Evolutionary conservation across 2,888 invertebrate genomes (phyloP), one percentile per base, ranked within the genome.

Genomic region (Heliconius charithonia): DNA sequence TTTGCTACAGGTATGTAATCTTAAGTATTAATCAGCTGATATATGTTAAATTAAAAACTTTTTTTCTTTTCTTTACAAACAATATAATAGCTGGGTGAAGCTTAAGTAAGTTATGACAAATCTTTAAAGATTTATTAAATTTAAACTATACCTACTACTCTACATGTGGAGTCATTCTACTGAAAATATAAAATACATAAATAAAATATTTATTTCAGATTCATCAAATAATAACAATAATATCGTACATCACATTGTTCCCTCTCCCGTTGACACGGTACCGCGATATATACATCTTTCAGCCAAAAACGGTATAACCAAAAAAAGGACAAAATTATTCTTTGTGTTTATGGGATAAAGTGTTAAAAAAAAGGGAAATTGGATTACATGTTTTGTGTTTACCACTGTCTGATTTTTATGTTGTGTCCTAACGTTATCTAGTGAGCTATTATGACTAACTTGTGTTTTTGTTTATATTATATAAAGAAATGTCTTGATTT

Each of bases 231-330:
- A 67, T 67, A 69, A 41, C 90, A 90, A 81, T 83, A 86, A 71
- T 86, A 88, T 89, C 83, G 84, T 87, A 79, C 87, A 89, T 79
- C 86, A 90, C 80, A 86, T 86, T 12, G 86, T 89, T 79, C 86
- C 89, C 2, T 85, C 91, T 76, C 91, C 92, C 62, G 85, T 84
- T 62, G 83, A 91, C 85, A 85, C 87, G 85, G 84, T 91, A 62
- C 83, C 88, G 65, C 84, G 89, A 80, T 86, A 88, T 85, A 80
- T 86, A 67, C 84, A 88, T 80, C 74, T 78, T 51, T 76, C 69
- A 45, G 59, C 29, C 45, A 88, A 86, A 82, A 83, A 77, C 41
- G 85, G 71, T 86, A 85, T 82, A 72, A 25, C 88, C 91, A 91
- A 92, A 59, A 27, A 41, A 16, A 67, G 13, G 13, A 25, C 6